Evolutionary conservation across 2,797 vertebrate genomes (phyloP), one percentile per base, ranked within the genome.

Genomic region (Anableps anableps): DNA sequence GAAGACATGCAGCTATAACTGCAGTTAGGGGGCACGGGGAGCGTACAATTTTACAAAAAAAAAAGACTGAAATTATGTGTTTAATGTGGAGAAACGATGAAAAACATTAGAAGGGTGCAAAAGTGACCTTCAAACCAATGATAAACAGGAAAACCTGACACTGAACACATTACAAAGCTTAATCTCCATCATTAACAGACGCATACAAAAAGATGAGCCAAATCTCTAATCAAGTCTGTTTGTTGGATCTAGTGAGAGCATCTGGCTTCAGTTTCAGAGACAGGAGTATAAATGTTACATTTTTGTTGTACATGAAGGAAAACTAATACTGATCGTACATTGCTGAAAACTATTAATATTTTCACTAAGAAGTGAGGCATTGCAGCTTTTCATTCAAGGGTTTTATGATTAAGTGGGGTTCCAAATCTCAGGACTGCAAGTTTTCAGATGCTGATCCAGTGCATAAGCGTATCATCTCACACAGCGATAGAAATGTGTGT

Each of bases 341-440:
- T 21, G 62, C 11, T 66, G 19, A 38, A 66, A 66, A 66, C 34
- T 23, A 5, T 17, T 17, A 50, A 19, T 7, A 26, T 53, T 53
- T 53, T 53, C 51, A 23, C 4, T 8, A 23, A 8, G 36, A 41
- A 68, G 36, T 21, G 0, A 41, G 21, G 76, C 41, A 51, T 41
- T 75, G 60, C 38, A 23, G 60, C 36, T 74, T 81, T 86, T 73
- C 43, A 81, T 85, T 88, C 83, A 66, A 73, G 81, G 73, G 71
- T 62, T 41, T 55, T 23, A 41, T 38, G 64, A 66, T 21, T 53
- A 10, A 34, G 70, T 41, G 71, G 47, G 17, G 76, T 3, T 78
- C 48, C 17, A 73, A 80, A 83, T 82, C 4, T 71, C 60, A 78
- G 60, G 51, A 72, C 43, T 76, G 82, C 80, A 78, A 45, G 43